Base-by-base conservation (phyloP, 2,888 invertebrate species). In the Cryptus armator region DNA sequence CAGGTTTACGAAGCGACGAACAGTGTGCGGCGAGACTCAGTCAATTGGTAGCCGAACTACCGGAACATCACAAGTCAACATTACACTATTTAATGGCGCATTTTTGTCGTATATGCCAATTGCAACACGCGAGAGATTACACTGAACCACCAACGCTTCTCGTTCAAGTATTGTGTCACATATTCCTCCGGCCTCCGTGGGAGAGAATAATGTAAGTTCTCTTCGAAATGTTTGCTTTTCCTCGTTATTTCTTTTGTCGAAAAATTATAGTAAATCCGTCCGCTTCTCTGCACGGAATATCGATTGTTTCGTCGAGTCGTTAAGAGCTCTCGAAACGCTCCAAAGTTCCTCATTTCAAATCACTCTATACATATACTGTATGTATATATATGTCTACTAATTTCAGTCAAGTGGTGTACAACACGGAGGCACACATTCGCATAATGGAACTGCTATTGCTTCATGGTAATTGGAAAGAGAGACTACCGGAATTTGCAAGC, bases 171-270 rank as follows among this genome's bases (percentile, higher is more conserved):
- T 95, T 97, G 90, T 96, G 96, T 93, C 96, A 97, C 91, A 96
- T 97, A 88, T 94, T 97, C 72, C 94, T 97, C 62, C 94, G 97
- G 85, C 97, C 97, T 24, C 96, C 96, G 6, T 97, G 97, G 97
- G 96, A 97, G 91, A 95, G 96, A 90, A 97, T 97, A 87, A 95
- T 96, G 96, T 97, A 94, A 95, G 95, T 94, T n/a, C 44, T n/a
- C n/a, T 51, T 44, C 44, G n/a, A 37, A 24, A 53, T 78, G 12
- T 1, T 32, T 10, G 32, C 6, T 37, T 29, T 19, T 51, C 43
- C 44, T 16, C 10, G 10, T 10, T 29, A 29, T 51, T 9, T 53
- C 24, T 56, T 53, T 51, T 53, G n/a, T 37, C 53, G 29, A 66
- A 43, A 53, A 77, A 67, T 16, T 16, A n/a, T 14, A 4, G 24